phyloP scores from a whole-genome alignment of 1,140 invertebrate genomes.

The Olivierus martensii region DNA sequence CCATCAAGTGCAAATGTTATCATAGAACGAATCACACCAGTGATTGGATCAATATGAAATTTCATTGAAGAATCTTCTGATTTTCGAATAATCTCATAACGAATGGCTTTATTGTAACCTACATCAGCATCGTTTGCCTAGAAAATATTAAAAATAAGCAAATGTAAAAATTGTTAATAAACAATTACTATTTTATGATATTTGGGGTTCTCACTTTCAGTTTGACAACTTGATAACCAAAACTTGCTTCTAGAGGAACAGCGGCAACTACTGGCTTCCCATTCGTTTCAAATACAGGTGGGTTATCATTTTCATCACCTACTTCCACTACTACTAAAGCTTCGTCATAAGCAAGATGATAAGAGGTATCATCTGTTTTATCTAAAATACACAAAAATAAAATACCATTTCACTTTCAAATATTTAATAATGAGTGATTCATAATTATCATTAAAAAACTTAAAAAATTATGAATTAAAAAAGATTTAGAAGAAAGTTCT shows the following conservation, averaged over 20 bases:
- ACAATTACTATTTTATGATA: too few relatives aligned
- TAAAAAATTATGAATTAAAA: too few relatives aligned
- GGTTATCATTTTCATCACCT: conserved; percentile 65
- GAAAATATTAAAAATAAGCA: too few relatives aligned
- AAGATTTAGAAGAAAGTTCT: too few relatives aligned
- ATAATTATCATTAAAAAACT: too few relatives aligned
- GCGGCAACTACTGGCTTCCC: conserved; percentile 60
- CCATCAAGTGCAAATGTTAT: conserved; percentile 47
- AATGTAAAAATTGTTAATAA: too few relatives aligned
- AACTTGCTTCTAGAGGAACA: conserved; percentile 56
- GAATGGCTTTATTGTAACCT: conserved; percentile 58
- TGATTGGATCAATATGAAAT: conserved; percentile 57
- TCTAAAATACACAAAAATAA: too few relatives aligned
- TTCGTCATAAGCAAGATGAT: conserved; percentile 37
- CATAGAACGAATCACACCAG: conserved; percentile 55
- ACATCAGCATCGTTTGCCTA: conserved; percentile 56
- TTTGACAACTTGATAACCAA: conserved; percentile 59
- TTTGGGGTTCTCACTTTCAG: conserved; percentile 16
- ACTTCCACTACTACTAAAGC: conserved; percentile 55
- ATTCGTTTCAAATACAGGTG: conserved; percentile 48
- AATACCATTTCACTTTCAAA: too few relatives aligned
- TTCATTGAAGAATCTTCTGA: conserved; percentile 44
- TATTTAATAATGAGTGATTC: too few relatives aligned
- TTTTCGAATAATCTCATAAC: conserved; percentile 53
- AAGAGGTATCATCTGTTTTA: background rate